phyloP scores from a whole-genome alignment of 2,797 vertebrate species.

The Zalophus californianus region DNA sequence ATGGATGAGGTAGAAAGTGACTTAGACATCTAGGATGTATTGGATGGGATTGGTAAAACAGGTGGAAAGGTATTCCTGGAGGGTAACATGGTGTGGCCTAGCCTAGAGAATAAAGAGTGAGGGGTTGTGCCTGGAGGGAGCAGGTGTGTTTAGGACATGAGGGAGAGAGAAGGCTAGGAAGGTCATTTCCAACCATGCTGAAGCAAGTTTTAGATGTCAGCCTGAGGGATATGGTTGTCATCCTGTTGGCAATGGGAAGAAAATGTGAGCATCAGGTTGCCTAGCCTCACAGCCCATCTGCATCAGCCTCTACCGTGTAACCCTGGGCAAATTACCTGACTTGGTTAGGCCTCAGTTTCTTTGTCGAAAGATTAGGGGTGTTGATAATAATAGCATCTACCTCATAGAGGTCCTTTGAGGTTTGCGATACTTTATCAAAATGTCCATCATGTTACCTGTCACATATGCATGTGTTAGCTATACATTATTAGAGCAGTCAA shows the following conservation, averaged over 20 bases:
- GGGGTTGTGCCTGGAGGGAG: neutral
- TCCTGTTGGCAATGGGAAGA: neutral
- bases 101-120: conserved; percentile 7
- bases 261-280: neutral
- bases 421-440: neutral
- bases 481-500: neutral
- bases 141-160: neutral
- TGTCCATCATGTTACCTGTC: neutral
- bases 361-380: neutral
- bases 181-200: neutral
- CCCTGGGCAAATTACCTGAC: neutral
- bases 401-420: neutral
- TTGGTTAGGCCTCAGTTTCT: neutral
- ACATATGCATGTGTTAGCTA: neutral
- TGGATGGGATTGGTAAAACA: neutral
- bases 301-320: neutral
- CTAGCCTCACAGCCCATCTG: neutral
- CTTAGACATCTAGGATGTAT: neutral
- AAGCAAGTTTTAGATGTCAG: neutral
- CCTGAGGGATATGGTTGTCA: neutral
- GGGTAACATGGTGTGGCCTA: neutral
- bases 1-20: neutral
- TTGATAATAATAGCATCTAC: neutral
- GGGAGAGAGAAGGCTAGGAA: neutral
- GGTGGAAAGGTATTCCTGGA: neutral